Conservation (phyloP, 2,888 invertebrate genomes). For the Leptarthrus brevirostris region DNA sequence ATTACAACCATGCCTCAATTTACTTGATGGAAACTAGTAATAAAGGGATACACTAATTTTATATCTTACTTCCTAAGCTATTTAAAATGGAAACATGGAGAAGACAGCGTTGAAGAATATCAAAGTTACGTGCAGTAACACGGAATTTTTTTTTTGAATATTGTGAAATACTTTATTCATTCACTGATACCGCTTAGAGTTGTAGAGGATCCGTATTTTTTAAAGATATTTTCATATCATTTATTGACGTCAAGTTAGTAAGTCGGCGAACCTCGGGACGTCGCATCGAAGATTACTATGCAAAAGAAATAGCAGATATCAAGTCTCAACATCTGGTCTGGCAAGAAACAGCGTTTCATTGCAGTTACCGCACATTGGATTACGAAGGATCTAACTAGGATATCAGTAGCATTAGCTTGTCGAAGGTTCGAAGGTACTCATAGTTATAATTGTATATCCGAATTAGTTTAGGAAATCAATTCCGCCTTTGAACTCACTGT, state of each 20-base stretch:
- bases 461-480: constrained; percentile 1
- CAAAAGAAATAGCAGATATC: background rate
- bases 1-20: too few relatives aligned
- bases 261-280: background rate
- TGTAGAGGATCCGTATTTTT: constrained; percentile 29
- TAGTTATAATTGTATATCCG: constrained; percentile 8
- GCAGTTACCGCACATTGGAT: constrained; percentile 57
- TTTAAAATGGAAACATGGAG: too few relatives aligned
- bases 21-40: too few relatives aligned
- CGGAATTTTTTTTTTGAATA: background rate
- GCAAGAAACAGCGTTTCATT: constrained; percentile 56
- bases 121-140: too few relatives aligned
- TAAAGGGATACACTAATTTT: too few relatives aligned
- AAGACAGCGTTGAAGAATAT: too few relatives aligned
- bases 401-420: constrained; percentile 56
- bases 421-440: constrained; percentile 57
- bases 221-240: background rate
- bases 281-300: background rate
- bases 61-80: too few relatives aligned
- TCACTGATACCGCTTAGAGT: background rate
- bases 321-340: constrained; percentile 56
- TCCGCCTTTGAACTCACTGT: background rate
- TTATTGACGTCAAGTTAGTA: background rate
- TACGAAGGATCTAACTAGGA: constrained; percentile 50
- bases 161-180: constrained; percentile 17